phyloP scores from a whole-genome alignment of 1,140 invertebrate species.

The Microvelia longipes region DNA sequence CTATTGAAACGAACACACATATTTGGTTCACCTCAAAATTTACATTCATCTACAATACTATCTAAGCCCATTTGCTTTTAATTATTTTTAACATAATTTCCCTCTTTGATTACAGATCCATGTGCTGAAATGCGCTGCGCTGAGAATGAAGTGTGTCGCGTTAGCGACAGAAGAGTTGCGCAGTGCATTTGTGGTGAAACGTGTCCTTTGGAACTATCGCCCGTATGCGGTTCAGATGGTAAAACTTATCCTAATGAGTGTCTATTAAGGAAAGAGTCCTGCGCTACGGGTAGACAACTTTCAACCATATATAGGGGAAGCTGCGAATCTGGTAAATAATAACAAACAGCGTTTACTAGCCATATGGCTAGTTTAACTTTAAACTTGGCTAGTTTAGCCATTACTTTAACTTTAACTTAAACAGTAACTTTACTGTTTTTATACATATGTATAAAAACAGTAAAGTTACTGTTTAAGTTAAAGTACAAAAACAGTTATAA shows the following conservation, averaged over 20 bases:
- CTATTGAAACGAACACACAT: too few relatives aligned
- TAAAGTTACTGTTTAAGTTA: neutral
- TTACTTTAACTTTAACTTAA: neutral
- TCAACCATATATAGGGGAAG: slow-evolving; percentile 63
- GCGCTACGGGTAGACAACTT: slow-evolving; percentile 49
- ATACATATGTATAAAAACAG: neutral
- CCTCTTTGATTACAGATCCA: slow-evolving; percentile 67
- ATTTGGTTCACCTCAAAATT: too few relatives aligned
- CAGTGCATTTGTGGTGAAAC: slow-evolving; percentile 62
- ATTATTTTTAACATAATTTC: too few relatives aligned
- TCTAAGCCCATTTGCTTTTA: too few relatives aligned
- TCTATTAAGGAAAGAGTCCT: slow-evolving; percentile 55
- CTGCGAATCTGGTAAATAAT: slow-evolving; percentile 58
- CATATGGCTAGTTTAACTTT: neutral
- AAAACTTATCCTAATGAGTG: slow-evolving; percentile 80
- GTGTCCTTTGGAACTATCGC: slow-evolving; percentile 60
- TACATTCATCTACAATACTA: too few relatives aligned
- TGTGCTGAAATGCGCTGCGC: slow-evolving; percentile 56
- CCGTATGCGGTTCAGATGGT: slow-evolving; percentile 70
- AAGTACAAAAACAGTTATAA: too few relatives aligned
- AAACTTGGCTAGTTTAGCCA: neutral
- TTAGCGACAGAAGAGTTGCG: slow-evolving; percentile 59
- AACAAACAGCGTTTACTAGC: too few relatives aligned
- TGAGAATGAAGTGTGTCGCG: slow-evolving; percentile 64
- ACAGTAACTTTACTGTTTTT: neutral